phyloP scores from a whole-genome alignment of 2,113 vertebrate species.

The Saimiri boliviensis region DNA sequence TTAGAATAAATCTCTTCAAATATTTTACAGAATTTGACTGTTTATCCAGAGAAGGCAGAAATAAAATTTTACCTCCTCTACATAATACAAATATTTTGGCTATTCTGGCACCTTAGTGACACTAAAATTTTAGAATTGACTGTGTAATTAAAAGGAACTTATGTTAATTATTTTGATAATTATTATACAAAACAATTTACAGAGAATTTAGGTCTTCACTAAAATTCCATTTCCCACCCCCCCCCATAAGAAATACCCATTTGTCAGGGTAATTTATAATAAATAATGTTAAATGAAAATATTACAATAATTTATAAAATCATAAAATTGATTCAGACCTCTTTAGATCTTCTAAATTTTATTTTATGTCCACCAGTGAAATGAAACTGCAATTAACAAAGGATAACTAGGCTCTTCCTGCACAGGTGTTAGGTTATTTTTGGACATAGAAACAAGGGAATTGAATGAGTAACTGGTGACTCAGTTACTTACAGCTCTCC shows the following conservation, averaged over 20 bases:
- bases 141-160: not conserved
- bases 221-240: not conserved
- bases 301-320: not conserved
- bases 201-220: not conserved
- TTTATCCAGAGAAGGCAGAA: not conserved
- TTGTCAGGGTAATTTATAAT: not conserved
- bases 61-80: not conserved
- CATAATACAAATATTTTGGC: not conserved
- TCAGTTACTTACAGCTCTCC: not conserved
- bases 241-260: not conserved
- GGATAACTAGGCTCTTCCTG: not conserved
- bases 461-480: not conserved
- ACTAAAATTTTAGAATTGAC: not conserved
- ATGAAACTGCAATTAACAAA: constrained; percentile 1
- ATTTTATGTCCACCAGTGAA: not conserved
- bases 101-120: not conserved
- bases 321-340: not conserved
- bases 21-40: no score
- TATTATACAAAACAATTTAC: not conserved
- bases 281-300: not conserved
- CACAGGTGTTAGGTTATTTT: constrained; percentile 53
- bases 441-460: not conserved
- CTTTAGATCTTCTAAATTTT: not conserved
- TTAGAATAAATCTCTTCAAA: no score
- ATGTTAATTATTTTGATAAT: not conserved